Base-by-base conservation (phyloP, 2,888 invertebrate species). In the Hedychridium roseum region DNA sequence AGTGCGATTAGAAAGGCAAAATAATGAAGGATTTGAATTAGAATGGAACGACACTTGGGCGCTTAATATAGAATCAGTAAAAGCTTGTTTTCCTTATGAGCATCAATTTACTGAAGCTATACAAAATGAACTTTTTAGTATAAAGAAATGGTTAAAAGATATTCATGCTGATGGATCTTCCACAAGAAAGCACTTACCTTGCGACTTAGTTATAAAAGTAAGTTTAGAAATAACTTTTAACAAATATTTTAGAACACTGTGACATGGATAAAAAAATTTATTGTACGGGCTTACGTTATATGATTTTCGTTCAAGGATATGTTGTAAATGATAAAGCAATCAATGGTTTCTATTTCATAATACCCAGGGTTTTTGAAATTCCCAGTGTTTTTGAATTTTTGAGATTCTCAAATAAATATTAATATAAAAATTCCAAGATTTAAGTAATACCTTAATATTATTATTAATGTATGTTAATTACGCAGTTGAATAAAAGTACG, bases 121-220 rank as follows among this genome's bases (percentile, higher is more conserved):
- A 48, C 92, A 92, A 72, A 92, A 92, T 57, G 92, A 94, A 71
- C 87, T 93, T 50, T 85, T 97, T n/a, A 92, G 93, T 1, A 83
- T 94, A 20, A 87, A 92, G 71, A 98, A 97, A 76, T 99, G 98
- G 98, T 79, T 97, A 43, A 96, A 95, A 78, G 80, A 90, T 50
- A 85, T 94, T 7, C 96, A 97, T 74, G 66, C 71, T 1, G 54
- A 64, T 1, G 84, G 83, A 31, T 79, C 85, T 35, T 83, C 86
- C 73, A 89, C 87, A 73, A 85, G 85, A 38, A 85, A 88, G 0
- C 87, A 88, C 0, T 76, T 97, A 42, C 95, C 97, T 0, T 89
- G 91, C 56, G 98, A 98, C 82, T 80, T 97, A 62, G 84, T 91
- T 42, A 91, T 98, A 34, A 91, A 91, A 83, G 91, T 93, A 68